These are phyloP conservation scores for Psilopsiagon aurifrons DNA, from an alignment of 2,113 vertebrate genomes.

Conservation along the genomic window DNA sequence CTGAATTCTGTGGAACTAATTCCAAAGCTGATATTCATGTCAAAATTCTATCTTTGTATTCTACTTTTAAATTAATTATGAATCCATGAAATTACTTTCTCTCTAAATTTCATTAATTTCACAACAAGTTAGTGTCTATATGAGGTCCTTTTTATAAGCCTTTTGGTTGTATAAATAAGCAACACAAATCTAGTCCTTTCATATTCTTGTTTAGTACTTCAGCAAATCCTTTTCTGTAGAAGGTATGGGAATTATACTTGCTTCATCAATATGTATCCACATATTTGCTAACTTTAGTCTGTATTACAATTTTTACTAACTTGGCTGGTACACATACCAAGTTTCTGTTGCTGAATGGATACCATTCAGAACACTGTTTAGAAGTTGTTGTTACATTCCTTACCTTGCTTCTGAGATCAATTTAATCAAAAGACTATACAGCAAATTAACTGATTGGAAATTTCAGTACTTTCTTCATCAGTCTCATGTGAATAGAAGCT, in stretches of 20 bases:
- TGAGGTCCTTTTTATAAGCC: background rate
- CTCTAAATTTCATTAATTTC: background rate
- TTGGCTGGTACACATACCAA: background rate
- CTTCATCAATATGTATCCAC: background rate
- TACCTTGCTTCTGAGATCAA: background rate
- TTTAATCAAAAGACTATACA: background rate
- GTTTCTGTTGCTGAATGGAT: background rate
- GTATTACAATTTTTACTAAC: background rate
- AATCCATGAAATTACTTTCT: background rate
- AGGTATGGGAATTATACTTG: background rate
- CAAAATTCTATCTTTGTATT: background rate
- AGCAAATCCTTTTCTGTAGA: background rate
- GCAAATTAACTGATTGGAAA: background rate
- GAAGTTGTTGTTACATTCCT: background rate
- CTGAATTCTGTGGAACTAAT: background rate
- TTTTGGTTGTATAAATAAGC: background rate
- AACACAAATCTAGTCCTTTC: background rate
- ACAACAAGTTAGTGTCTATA: background rate
- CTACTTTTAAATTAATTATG: background rate
- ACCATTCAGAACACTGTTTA: background rate
- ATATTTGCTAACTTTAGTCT: background rate
- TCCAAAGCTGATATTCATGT: background rate
- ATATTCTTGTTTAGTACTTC: background rate
- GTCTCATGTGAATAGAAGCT: background rate
- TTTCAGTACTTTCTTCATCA: background rate